phyloP scores from a whole-genome alignment of 2,113 vertebrate genomes.

The Laticauda laticaudata region DNA sequence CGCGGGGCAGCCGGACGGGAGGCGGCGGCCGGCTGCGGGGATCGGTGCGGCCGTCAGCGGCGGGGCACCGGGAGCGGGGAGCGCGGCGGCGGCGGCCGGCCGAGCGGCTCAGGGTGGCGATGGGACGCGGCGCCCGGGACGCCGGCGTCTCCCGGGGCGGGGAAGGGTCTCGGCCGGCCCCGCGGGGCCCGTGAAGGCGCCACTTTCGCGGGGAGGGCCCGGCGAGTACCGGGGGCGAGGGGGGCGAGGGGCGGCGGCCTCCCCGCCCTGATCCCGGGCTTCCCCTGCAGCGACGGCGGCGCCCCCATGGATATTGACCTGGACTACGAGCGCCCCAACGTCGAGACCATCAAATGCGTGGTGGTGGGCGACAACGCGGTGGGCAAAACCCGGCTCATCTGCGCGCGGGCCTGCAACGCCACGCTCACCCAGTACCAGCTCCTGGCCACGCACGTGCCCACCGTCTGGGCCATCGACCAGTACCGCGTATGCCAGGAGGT shows the following conservation, averaged over 20 bases:
- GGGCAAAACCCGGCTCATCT: conserved; percentile 87
- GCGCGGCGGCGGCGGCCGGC: neutral
- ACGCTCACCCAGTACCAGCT: conserved; percentile 92
- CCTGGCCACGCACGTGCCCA: conserved; percentile 87
- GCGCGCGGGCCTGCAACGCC: conserved; percentile 87
- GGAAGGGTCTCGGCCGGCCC: neutral
- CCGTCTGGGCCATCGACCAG: conserved; percentile 90
- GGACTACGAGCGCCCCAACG: conserved; percentile 90
- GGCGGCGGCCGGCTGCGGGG: too few relatives aligned
- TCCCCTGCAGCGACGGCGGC: neutral
- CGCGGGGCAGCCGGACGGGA: neutral
- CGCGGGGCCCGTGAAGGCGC: neutral
- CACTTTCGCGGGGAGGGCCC: neutral
- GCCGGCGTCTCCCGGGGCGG: neutral
- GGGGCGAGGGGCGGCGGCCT: too few relatives aligned
- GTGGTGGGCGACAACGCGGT: conserved; percentile 89
- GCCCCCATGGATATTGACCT: conserved; percentile 87
- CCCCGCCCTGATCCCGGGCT: neutral
- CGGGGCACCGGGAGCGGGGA: neutral
- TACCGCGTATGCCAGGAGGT: conserved; percentile 90
- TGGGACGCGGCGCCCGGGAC: neutral
- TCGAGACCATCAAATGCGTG: conserved; percentile 91
- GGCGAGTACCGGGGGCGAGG: too few relatives aligned
- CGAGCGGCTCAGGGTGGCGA: neutral
- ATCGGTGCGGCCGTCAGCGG: neutral